Evolutionary conservation across 2,888 invertebrate species (phyloP), one percentile per base, ranked within the genome.

Genomic region (Caenorhabditis sp.): DNA sequence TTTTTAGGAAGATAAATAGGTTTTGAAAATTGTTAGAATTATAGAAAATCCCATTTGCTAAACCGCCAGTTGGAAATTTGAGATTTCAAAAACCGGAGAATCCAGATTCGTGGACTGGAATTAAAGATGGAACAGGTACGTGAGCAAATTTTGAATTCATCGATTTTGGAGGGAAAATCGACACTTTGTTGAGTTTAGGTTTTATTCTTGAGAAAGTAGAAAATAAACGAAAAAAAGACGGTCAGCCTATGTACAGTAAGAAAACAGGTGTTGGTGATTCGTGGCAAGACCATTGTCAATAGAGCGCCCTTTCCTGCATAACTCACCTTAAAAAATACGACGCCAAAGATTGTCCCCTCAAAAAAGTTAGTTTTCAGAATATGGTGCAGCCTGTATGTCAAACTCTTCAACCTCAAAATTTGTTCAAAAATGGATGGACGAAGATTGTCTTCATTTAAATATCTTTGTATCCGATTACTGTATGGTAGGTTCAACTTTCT

Each of bases 331-430:
- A n/a, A n/a, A n/a, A n/a, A n/a, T n/a, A n/a, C n/a, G n/a, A n/a
- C n/a, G n/a, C n/a, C n/a, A 31, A 31, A 31, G n/a, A n/a, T n/a
- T n/a, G n/a, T n/a, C n/a, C n/a, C 31, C 31, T 31, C 31, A 31
- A 31, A 31, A 31, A 31, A 31, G 4, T 31, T 4, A 10, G 31
- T n/a, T 63, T 63, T 8, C 50, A 70, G 74, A 74, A 50, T 84
- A 84, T 69, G 76, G 78, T 8, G 76, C 79, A 17, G 82, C 84
- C 1, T 85, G 84, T 54, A 70, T 80, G 70, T 76, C 80, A 27
- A 84, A 85, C 64, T 76, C 83, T 1, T 74, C 82, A n/a, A 60
- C 57, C 2, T 77, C 82, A 8, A 53, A 52, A 14, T 78, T 77
- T 38, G 77, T 79, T 0, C 82, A 79, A 36, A 77, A 82, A 63